Base-by-base conservation (phyloP, 2,888 invertebrate genomes). In the Rhogogaster chlorosoma region DNA sequence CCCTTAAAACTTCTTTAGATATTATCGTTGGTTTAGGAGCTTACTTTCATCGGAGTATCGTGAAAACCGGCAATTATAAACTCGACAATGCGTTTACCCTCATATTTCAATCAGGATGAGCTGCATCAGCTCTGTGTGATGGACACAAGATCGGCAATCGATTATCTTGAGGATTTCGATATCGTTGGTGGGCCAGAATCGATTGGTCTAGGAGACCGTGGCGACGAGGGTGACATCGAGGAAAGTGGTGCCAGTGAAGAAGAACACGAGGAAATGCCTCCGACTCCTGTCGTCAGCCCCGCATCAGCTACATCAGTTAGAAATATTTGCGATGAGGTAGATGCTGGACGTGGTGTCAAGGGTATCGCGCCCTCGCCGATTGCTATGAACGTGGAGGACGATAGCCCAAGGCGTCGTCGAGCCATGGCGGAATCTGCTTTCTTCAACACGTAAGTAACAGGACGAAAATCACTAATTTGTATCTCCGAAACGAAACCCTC, bases 91-190 rank as follows among this genome's bases (percentile, higher is more conserved):
- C 80, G 22, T 80, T 36, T 80, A n/a, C 80, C 53, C 9, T 32
- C 64, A 29, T 78, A 22, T 67, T 49, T 36, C 61, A 71, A 86
- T 42, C 87, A 94, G 93, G 93, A 93, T 89, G 93, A 94, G 87
- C 86, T 93, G 86, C 92, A 93, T 85, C 91, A 92, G 84, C 88
- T 93, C 49, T 93, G 91, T 90, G 92, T 92, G 88, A 92, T 92
- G 90, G 93, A 91, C 88, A 85, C 90, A 32, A 91, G 89, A 36
- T 38, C 80, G 61, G 61, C 61, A 49, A 49, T 80, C 87, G 78
- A 84, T 45, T 70, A 61, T 75, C 87, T 86, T 87, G 90, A 88
- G 87, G 88, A 86, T 71, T 83, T 36, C 85, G 71, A 87, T 61
- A 85, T 86, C 84, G 84, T 83, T 67, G 88, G 87, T 82, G 84